Conservation (phyloP, 2,888 invertebrate genomes). For the Nemapogon koenigi region DNA sequence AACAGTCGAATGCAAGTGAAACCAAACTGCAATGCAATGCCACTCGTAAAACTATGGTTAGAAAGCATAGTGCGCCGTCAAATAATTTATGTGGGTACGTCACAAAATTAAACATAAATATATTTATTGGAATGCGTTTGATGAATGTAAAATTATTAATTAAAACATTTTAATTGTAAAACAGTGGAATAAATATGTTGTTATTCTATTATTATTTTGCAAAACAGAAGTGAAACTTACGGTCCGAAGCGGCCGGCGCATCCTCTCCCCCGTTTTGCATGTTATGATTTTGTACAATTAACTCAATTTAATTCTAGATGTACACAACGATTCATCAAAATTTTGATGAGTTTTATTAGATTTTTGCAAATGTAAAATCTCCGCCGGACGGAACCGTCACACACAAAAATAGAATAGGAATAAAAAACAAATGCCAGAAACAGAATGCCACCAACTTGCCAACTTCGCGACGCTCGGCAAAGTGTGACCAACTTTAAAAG, state of each 20-base stretch:
- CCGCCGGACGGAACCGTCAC: conserved; percentile 56
- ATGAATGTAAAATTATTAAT: not conserved
- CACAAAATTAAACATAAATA: conserved; percentile 28
- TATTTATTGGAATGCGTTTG: not conserved
- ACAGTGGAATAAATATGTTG: conserved; percentile 32
- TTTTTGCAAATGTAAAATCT: conserved; percentile 40
- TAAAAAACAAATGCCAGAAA: conserved; percentile 58
- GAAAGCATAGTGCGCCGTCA: conserved; percentile 4
- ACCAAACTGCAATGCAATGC: conserved; percentile 18
- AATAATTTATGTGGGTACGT: conserved; percentile 36
- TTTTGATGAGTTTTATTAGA: too few species aligned
- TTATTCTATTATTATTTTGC: conserved; percentile 37
- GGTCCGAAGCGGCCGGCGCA: conserved; percentile 39
- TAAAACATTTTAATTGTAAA: conserved; percentile 22
- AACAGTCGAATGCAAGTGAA: conserved; percentile 43
- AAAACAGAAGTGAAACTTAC: conserved; percentile 44
- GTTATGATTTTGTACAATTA: conserved; percentile 21
- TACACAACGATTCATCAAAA: conserved; percentile 46
- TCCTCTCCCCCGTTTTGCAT: conserved; percentile 54
- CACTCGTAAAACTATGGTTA: too few species aligned
- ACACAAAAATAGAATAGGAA: conserved; percentile 65
- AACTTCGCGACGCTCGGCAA: conserved; percentile 29
- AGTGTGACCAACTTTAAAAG: too few species aligned
- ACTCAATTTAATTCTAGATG: conserved; percentile 22
- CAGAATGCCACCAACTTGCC: too few species aligned